Percentiles rank a stretch among this genome's conserved stretches.
Evolutionary conservation across 2,113 vertebrate genomes (phyloP).

Genomic region (Agapornis roseicollis): DNA sequence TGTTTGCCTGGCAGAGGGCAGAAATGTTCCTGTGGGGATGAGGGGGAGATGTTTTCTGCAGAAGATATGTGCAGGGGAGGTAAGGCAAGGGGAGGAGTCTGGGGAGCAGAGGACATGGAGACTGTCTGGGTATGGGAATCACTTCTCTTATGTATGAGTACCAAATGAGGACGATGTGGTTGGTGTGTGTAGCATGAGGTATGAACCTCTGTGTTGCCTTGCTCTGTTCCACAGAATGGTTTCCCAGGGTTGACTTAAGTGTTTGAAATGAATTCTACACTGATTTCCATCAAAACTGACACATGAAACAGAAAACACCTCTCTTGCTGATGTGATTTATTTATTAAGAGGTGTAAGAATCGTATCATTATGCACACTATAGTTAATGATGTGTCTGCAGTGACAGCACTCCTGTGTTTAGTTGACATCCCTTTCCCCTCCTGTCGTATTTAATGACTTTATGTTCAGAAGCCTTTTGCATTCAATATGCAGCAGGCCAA

Average conservation of each 20-base stretch:
- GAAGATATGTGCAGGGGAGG: neutral
- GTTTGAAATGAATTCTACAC: neutral
- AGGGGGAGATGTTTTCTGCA: neutral
- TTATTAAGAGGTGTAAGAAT: neutral
- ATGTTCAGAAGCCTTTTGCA: neutral
- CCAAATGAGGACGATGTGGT: too few species aligned
- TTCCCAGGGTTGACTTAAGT: neutral
- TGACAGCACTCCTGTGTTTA: neutral
- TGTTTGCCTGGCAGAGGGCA: neutral
- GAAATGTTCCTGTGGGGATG: neutral
- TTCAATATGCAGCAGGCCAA: neutral
- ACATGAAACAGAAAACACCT: neutral
- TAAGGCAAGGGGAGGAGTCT: neutral
- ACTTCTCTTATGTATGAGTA: neutral
- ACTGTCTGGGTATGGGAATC: neutral
- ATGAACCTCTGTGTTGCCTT: neutral
- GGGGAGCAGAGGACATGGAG: neutral
- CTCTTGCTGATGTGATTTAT: neutral
- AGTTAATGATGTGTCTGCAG: neutral
- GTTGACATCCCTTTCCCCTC: neutral
- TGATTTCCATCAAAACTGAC: neutral
- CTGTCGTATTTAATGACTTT: neutral
- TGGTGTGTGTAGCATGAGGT: neutral
- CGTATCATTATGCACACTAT: neutral
- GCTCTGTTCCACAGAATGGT: neutral